Evolutionary conservation across 1,140 invertebrate genomes (phyloP).

Genomic region (Venustaconcha ellipsiformis): DNA sequence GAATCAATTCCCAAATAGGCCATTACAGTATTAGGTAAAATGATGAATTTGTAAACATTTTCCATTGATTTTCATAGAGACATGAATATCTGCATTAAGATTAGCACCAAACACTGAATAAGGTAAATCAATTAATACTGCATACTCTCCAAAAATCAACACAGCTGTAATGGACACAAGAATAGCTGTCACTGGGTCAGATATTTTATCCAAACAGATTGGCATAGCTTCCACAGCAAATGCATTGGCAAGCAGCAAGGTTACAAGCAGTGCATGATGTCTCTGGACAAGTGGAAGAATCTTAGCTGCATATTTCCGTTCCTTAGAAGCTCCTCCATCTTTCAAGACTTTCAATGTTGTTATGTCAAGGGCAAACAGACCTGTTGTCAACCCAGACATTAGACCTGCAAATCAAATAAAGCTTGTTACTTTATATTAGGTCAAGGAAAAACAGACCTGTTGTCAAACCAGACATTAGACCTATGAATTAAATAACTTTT

Average conservation of each 20-base stretch:
- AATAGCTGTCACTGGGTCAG: conserved; percentile 62
- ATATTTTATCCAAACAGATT: conserved; percentile 65
- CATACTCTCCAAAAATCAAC: conserved; percentile 69
- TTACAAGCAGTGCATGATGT: conserved; percentile 65
- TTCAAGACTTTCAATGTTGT: conserved; percentile 60
- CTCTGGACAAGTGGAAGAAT: conserved; percentile 62
- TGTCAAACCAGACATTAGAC: conserved; percentile 66
- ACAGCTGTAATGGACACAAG: conserved; percentile 65
- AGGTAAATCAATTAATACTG: conserved; percentile 1
- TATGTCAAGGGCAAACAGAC: conserved; percentile 62
- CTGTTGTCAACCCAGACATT: conserved; percentile 67
- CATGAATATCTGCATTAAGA: no score
- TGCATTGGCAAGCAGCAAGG: conserved; percentile 64
- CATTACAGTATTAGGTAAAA: no score
- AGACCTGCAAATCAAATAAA: conserved; percentile 51
- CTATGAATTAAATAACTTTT: conserved; percentile 39
- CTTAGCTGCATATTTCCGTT: conserved; percentile 57
- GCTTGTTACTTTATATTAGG: conserved; percentile 27
- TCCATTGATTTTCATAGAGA: no score
- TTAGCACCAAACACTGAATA: no score
- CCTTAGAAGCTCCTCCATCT: conserved; percentile 55
- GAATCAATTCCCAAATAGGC: no score
- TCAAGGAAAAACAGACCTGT: conserved; percentile 66
- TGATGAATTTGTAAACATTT: no score
- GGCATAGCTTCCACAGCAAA: conserved; percentile 67